Base-by-base conservation (phyloP, 2,797 vertebrate genomes). In the Platyrinchus mystaceus region DNA sequence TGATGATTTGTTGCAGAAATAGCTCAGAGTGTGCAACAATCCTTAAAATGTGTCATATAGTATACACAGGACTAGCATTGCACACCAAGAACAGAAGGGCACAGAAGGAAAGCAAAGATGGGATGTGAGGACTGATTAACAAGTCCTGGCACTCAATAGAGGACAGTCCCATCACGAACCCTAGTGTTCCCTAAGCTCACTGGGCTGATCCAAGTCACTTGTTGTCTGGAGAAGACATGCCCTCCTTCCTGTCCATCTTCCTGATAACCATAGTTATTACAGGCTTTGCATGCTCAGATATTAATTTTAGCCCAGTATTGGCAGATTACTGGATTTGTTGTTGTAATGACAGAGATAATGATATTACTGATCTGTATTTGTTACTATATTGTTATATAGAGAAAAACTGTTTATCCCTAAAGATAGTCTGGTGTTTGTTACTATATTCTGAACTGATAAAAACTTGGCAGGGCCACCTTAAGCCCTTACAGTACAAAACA, bases 201-300 rank as follows among this genome's bases (percentile, higher is more conserved):
- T 2, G 1, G 6, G 8, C 28, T 59, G 16, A 16, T 74, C 50
- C 0, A 1, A 74, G 28, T 30, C 2, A 1, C 14, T 78, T 1
- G 1, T 12, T 58, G 17, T 36, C 41, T 44, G 59, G 41, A 77
- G 43, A 59, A 63, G 28, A 41, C 37, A 60, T 37, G 10, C 26
- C 30, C 49, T 47, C 14, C 16, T 75, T 60, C 37, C 52, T 46
- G 20, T 14, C 34, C 49, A 58, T 17, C 17, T 80, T 75, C 27
- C 34, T 27, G 22, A 66, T 50, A 74, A 43, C 21, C 9, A 18
- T 9, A 30, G 47, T 56, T 84, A 60, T 12, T 19, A 26, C 53
- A 44, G 41, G 39, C 36, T 60, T 79, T 66, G 20, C 20, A 56
- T n/a, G 37, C 17, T 12, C 10, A n/a, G 46, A 56, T 71, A 70